phyloP scores from a whole-genome alignment of 2,888 invertebrate genomes.

The Plutella xylostella region DNA sequence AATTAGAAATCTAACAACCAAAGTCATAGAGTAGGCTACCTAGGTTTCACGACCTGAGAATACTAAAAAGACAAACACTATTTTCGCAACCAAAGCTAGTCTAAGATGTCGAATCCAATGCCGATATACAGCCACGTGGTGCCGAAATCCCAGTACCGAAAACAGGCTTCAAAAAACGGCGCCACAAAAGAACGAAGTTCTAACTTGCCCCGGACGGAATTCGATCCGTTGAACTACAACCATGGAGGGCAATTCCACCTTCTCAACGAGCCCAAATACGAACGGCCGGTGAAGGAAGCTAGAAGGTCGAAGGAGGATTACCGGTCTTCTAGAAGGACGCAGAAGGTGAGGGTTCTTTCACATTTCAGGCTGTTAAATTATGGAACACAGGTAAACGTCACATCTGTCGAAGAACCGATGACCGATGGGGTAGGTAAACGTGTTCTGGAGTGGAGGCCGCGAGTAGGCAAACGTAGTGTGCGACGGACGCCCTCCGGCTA shows the following conservation, averaged over 20 bases:
- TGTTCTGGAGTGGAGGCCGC: too few species aligned
- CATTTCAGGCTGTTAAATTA: too few species aligned
- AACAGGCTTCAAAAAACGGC: constrained; percentile 23
- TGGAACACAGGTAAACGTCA: too few species aligned
- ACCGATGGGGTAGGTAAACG: too few species aligned
- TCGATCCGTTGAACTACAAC: constrained; percentile 76
- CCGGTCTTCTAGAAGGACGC: constrained; percentile 7
- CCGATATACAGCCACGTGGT: constrained; percentile 65
- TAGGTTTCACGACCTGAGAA: constrained; percentile 20
- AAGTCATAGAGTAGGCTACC: constrained; percentile 30
- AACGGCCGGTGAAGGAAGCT: constrained; percentile 27
- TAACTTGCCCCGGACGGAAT: constrained; percentile 55
- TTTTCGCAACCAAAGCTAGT: constrained; percentile 53
- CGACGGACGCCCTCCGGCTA: too few species aligned
- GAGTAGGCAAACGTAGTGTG: too few species aligned
- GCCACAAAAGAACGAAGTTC: constrained; percentile 27
- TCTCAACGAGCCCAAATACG: constrained; percentile 22
- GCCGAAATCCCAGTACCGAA: constrained; percentile 48
- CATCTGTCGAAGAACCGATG: too few species aligned
- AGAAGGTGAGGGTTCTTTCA: too few species aligned
- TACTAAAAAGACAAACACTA: constrained; percentile 20
- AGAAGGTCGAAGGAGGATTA: constrained; percentile 30
- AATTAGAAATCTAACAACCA: constrained; percentile 43
- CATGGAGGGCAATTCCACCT: constrained; percentile 56
- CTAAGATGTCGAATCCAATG: constrained; percentile 60